phyloP scores from a whole-genome alignment of 2,113 vertebrate genomes.

The Chloroceryle aenea region DNA sequence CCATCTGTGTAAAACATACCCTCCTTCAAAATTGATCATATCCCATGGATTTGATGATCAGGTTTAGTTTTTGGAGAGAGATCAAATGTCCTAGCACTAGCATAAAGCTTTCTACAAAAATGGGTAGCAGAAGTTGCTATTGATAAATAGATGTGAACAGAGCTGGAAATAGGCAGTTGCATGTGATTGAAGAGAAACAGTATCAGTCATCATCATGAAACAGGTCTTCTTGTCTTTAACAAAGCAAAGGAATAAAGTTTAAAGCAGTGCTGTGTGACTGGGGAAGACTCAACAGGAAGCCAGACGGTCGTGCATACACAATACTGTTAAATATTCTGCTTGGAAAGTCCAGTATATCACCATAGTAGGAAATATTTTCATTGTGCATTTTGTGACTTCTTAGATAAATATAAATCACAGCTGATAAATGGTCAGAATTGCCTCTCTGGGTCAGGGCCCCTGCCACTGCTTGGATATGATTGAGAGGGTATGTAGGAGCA shows the following conservation, averaged over 20 bases:
- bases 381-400: not conserved
- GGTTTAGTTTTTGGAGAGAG: not conserved
- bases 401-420: not conserved
- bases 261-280: not conserved
- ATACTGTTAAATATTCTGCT: not conserved
- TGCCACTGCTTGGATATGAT: not conserved
- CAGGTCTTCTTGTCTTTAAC: not conserved
- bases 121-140: not conserved
- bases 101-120: not conserved
- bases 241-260: not conserved
- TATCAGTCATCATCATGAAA: not conserved
- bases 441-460: not conserved
- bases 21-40: not conserved
- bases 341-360: not conserved
- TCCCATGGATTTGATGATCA: not conserved
- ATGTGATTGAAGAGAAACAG: not conserved
- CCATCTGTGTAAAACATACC: not conserved
- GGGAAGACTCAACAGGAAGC: not conserved
- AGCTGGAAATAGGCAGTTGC: not conserved
- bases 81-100: not conserved
- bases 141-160: not conserved
- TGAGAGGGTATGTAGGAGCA: accelerated
- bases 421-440: not conserved
- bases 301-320: not conserved
- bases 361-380: not conserved